phyloP scores from a whole-genome alignment of 2,888 invertebrate genomes.

The Andrena camellia region DNA sequence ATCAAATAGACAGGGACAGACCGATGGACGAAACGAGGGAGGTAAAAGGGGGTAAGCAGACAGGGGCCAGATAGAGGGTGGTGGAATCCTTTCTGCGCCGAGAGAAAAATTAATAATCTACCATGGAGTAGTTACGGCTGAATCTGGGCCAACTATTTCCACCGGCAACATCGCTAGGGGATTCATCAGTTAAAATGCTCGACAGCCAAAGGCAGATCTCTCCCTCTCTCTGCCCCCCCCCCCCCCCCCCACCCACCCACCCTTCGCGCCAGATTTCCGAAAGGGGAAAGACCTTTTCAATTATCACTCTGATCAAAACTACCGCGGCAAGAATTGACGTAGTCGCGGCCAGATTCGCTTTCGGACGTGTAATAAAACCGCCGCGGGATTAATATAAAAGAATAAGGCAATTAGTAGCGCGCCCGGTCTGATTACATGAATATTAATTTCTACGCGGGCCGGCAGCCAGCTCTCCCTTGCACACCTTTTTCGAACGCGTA shows the following conservation, averaged over 20 bases:
- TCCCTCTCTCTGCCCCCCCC: not conserved
- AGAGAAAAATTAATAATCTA: slow-evolving; percentile 74
- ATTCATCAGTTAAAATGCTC: slow-evolving; percentile 71
- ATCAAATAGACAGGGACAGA: slow-evolving; percentile 64
- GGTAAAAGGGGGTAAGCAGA: slow-evolving; percentile 56
- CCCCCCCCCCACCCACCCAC: not conserved
- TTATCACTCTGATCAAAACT: slow-evolving; percentile 66
- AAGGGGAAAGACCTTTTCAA: slow-evolving; percentile 63
- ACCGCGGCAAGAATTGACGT: slow-evolving; percentile 24
- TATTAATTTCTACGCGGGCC: slow-evolving; percentile 54
- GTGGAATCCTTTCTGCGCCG: slow-evolving; percentile 61
- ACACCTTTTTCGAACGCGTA: slow-evolving; percentile 10
- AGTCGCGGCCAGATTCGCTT: slow-evolving; percentile 31
- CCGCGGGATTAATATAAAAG: slow-evolving; percentile 58
- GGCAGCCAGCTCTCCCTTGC: not conserved
- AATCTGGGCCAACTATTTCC: slow-evolving; percentile 74
- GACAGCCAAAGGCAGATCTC: slow-evolving; percentile 56
- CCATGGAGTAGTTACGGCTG: slow-evolving; percentile 65
- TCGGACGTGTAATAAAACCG: slow-evolving; percentile 38
- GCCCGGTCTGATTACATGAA: slow-evolving; percentile 61
- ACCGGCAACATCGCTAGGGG: slow-evolving; percentile 65
- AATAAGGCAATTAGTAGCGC: slow-evolving; percentile 59
- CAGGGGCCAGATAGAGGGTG: slow-evolving; percentile 15
- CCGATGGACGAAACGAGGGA: slow-evolving; percentile 43
- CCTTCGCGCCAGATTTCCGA: slow-evolving; percentile 46